Conservation (phyloP, 2,888 invertebrate genomes). For the Branchipolynoe longqiensis region DNA sequence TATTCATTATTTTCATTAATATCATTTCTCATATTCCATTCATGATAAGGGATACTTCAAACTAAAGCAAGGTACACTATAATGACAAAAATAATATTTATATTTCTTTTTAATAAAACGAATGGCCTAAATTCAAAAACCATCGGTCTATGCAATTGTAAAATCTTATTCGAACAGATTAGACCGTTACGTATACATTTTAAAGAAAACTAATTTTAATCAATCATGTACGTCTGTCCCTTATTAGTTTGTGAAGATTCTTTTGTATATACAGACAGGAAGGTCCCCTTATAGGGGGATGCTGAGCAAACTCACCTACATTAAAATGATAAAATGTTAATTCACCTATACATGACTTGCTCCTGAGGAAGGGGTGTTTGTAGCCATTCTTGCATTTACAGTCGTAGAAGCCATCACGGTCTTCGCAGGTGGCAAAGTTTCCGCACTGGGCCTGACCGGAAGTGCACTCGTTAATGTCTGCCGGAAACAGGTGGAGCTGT, state of each 20-base stretch:
- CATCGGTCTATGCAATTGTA: no score
- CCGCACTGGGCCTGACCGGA: slow-evolving; percentile 1
- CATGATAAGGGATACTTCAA: no score
- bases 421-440: slow-evolving; percentile 12
- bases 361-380: neutral
- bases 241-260: neutral
- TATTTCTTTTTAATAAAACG: neutral
- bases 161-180: no score
- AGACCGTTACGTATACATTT: neutral
- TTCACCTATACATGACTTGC: neutral
- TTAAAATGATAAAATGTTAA: no score
- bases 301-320: no score
- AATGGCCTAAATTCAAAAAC: neutral
- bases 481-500: neutral
- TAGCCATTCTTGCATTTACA: slow-evolving; percentile 15
- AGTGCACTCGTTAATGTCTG: slow-evolving; percentile 15
- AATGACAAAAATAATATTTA: no score
- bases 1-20: no score
- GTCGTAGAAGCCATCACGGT: neutral
- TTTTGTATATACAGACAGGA: no score
- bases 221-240: neutral
- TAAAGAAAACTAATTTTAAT: neutral
- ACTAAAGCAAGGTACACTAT: no score
- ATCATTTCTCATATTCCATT: no score
- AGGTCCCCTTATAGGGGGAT: no score